Base-by-base conservation (phyloP, 2,888 invertebrate species). In the Hypselothyrea guttata region DNA sequence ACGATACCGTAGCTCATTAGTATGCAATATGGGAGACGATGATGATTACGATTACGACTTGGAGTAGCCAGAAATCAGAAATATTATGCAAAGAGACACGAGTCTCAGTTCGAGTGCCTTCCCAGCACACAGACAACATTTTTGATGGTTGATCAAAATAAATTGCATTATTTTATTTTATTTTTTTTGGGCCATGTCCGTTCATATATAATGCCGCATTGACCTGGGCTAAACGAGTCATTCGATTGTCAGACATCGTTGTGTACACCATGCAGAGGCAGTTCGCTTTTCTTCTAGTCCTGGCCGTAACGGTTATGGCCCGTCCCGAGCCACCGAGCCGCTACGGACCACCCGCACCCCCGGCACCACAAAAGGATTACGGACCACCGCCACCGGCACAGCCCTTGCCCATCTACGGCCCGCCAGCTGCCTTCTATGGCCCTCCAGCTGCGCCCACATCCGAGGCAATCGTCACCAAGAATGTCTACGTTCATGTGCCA, bases 401-500 rank as follows among this genome's bases (percentile, higher is more conserved):
- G 37, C 87, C 87, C 1, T 57, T 89, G 52, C 90, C 90, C 3
- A 49, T 66, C 7, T 90, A 90, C 49, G 88, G 89, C 1, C 88
- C 90, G 41, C 90, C 90, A 1, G 86, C 89, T 8, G 75, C 82
- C 28, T 86, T 88, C 66, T 90, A 90, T 66, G 90, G 90, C 0
- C 89, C 90, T 48, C 89, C 89, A 2, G 71, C 74, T 5, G 59
- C 72, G 4, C 69, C 77, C 40, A 63, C 71, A 0, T 65, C 77
- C 2, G 86, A 88, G 63, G 78, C 88, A 3, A 67, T 90, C 27
- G 83, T 90, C 28, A 90, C 90, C 13, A 90, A 90, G 71, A 90
- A 90, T 59, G 89, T 91, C 41, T 92, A 92, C 78, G 92, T 92
- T 3, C 92, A 92, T 86, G 91, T 92, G 18, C 92, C 92, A 34